Evolutionary conservation across 1,140 invertebrate genomes (phyloP).

Genomic region (Ylistrum balloti): DNA sequence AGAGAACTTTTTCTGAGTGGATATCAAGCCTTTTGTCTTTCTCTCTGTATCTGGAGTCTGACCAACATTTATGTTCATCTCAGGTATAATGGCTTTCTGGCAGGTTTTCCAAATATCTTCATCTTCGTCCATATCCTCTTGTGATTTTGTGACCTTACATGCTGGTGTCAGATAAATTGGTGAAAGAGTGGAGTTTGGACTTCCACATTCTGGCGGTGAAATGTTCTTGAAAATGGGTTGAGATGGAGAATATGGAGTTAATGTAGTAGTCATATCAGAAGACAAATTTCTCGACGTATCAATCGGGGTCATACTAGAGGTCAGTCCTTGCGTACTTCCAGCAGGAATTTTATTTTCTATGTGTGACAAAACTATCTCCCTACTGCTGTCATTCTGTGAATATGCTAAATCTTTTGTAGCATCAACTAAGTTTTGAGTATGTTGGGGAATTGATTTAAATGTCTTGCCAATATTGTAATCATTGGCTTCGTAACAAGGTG

Average conservation of each 20-base stretch:
- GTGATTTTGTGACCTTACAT: not conserved
- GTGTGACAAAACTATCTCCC: not conserved
- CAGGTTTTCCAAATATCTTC: conserved; percentile 31
- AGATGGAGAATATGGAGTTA: not conserved
- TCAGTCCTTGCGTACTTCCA: not conserved
- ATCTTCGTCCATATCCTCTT: not conserved
- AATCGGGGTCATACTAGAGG: not conserved
- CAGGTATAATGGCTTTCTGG: not conserved
- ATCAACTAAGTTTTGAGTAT: not conserved
- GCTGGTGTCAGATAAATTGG: conserved; percentile 15
- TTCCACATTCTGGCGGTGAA: not conserved
- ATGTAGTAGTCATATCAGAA: not conserved
- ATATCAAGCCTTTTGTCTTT: not conserved
- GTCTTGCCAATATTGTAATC: not conserved
- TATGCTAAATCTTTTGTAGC: not conserved
- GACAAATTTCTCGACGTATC: not conserved
- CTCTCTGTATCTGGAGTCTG: not conserved
- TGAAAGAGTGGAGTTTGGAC: not conserved
- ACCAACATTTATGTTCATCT: not conserved
- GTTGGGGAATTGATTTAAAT: not conserved
- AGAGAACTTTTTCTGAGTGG: not conserved
- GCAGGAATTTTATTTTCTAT: not conserved
- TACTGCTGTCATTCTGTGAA: too few relatives aligned
- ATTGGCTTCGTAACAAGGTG: conserved; percentile 1
- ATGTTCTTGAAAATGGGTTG: conserved; percentile 27